A percentile compares a stretch with the other conserved stretches of the same genome.
phyloP scores from a whole-genome alignment of 1,140 invertebrate genomes.

The Protaetia brevitarsis region DNA sequence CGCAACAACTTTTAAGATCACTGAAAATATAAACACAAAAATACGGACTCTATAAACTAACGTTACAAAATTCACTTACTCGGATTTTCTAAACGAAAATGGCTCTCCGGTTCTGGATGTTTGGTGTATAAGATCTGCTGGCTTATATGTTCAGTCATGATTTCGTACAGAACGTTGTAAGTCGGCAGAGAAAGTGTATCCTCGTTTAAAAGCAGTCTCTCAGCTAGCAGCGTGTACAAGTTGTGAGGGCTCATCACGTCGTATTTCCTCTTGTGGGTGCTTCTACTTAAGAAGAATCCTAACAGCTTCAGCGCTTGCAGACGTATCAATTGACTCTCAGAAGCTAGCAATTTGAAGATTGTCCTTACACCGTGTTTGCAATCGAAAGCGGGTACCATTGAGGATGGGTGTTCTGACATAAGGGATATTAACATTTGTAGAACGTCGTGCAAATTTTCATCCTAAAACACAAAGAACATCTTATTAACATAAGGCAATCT shows the following conservation, averaged over 20 bases:
- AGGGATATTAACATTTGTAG: conserved; percentile 94
- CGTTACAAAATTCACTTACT: conserved; percentile 61
- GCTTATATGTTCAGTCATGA: conserved; percentile 94
- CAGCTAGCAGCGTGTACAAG: conserved; percentile 93
- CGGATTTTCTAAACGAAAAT: conserved; percentile 95
- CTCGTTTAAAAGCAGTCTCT: conserved; percentile 85
- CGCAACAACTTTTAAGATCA: conserved; percentile 97
- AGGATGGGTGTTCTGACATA: conserved; percentile 97
- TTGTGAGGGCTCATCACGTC: conserved; percentile 98
- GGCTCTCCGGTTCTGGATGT: conserved; percentile 91
- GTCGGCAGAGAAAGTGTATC: conserved; percentile 87
- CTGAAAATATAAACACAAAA: conserved; percentile 54
- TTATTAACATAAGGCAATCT: no score
- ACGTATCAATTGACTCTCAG: conserved; percentile 92
- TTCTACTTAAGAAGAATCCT: conserved; percentile 91
- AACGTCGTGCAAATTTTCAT: conserved; percentile 98
- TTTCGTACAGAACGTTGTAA: conserved; percentile 99
- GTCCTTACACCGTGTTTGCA: conserved; percentile 93
- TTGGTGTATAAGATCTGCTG: conserved; percentile 89
- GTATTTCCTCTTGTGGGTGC: conserved; percentile 96
- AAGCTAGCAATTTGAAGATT: conserved; percentile 94
- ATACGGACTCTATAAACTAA: neutral
- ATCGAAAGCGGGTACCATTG: conserved; percentile 98
- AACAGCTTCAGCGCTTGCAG: conserved; percentile 94
- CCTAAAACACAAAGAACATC: conserved; percentile 61